phyloP scores from a whole-genome alignment of 1,140 invertebrate species.

The Calliopsis andreniformis region DNA sequence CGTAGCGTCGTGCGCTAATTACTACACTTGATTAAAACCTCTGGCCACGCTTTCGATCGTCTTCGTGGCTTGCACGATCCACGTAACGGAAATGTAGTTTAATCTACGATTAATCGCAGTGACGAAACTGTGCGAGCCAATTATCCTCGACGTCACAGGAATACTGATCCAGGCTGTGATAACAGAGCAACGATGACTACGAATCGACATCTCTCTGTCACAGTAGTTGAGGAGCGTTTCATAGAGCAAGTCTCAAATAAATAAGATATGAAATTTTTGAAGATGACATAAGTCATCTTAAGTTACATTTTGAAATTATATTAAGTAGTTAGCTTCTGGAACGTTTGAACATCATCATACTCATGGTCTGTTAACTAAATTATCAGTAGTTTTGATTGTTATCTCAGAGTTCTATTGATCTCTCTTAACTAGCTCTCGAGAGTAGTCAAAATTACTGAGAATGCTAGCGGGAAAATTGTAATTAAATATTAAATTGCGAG shows the following conservation, averaged over 20 bases:
- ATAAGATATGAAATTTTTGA: too few species aligned
- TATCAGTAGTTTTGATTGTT: neutral
- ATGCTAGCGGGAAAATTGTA: too few species aligned
- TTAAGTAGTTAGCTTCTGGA: too few species aligned
- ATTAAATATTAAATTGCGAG: too few species aligned
- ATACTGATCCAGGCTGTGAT: neutral
- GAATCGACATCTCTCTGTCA: neutral
- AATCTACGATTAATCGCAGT: slow-evolving; percentile 23
- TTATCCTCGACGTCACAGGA: slow-evolving; percentile 1
- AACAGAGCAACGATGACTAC: slow-evolving; percentile 24
- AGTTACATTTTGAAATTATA: too few species aligned
- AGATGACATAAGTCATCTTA: too few species aligned
- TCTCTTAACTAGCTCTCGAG: neutral
- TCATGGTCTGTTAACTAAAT: neutral
- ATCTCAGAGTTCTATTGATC: neutral
- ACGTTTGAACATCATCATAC: neutral
- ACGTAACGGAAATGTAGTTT: slow-evolving; percentile 35
- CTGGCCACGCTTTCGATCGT: slow-evolving; percentile 17
- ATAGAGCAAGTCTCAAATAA: too few species aligned
- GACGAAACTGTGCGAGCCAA: slow-evolving; percentile 29
- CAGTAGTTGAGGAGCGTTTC: too few species aligned
- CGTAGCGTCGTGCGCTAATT: slow-evolving; percentile 18
- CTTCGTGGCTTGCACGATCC: slow-evolving; percentile 32
- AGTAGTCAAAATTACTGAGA: too few species aligned
- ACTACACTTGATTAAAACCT: slow-evolving; percentile 39